Evolutionary conservation across 1,140 invertebrate species (phyloP).

Genomic region (Drosophila mauritiana): DNA sequence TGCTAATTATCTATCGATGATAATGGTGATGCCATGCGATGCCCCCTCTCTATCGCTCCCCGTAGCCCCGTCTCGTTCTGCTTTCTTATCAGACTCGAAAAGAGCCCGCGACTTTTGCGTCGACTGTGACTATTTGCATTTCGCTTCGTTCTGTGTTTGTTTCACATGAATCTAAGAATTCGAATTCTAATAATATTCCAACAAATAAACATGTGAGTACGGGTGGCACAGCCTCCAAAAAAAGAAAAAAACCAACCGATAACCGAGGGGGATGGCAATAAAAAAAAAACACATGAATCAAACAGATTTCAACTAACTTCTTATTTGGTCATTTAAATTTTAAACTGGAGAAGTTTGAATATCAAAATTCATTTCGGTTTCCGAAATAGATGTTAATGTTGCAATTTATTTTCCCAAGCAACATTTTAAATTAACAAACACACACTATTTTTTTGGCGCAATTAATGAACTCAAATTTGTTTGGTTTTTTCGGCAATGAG

Average conservation of each 20-base stretch:
- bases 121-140: constrained; percentile 65
- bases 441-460: neutral
- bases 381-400: neutral
- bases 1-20: constrained; percentile 78
- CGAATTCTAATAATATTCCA: constrained; percentile 57
- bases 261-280: constrained; percentile 8
- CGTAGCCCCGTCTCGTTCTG: constrained; percentile 16
- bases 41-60: constrained; percentile 15
- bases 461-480: constrained; percentile 3
- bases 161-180: constrained; percentile 29
- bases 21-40: constrained; percentile 64
- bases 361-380: neutral
- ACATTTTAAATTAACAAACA: neutral
- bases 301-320: constrained; percentile 19
- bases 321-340: constrained; percentile 7
- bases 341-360: constrained; percentile 6
- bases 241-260: constrained; percentile 18
- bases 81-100: constrained; percentile 53
- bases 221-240: constrained; percentile 17
- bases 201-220: constrained; percentile 58
- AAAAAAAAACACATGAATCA: constrained; percentile 16
- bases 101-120: constrained; percentile 49
- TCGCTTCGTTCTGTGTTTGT: constrained; percentile 45
- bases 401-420: neutral
- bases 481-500: constrained; percentile 7